A percentile compares a stretch with the other conserved stretches of the same genome.
These are phyloP conservation scores for Hemicentrotus pulcherrimus DNA, from an alignment of 35 echinoderm and acorn worm species.

Conservation along the genomic window DNA sequence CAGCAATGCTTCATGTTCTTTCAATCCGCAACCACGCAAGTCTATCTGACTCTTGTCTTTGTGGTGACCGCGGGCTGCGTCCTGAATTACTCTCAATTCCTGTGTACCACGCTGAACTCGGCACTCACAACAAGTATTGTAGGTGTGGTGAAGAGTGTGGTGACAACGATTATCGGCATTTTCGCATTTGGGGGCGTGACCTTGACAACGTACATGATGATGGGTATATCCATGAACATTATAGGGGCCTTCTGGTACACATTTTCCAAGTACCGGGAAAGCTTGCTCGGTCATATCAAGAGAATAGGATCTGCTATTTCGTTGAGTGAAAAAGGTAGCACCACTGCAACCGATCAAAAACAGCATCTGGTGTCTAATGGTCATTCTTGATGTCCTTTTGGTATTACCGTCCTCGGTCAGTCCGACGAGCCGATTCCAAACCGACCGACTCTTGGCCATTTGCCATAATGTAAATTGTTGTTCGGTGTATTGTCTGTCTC, in stretches of 20 bases:
- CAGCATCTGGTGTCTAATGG: neutral
- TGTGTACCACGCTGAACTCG: constrained; percentile 90
- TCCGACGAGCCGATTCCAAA: too few relatives aligned
- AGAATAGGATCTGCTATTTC: neutral
- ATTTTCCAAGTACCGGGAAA: constrained; percentile 74
- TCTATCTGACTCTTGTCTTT: constrained; percentile 49
- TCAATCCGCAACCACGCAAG: neutral
- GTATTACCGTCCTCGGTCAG: too few relatives aligned
- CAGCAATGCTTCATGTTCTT: neutral
- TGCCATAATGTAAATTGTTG: too few relatives aligned
- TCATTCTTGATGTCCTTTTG: too few relatives aligned
- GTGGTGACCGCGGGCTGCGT: constrained; percentile 71
- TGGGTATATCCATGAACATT: constrained; percentile 72
- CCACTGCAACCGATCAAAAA: neutral
- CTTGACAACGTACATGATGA: constrained; percentile 55
- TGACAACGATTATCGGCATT: constrained; percentile 74
- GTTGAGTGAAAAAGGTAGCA: neutral
- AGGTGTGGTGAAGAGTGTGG: constrained; percentile 78
- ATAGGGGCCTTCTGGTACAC: constrained; percentile 76
- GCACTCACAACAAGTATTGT: constrained; percentile 88
- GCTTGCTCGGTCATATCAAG: neutral
- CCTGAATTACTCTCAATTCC: constrained; percentile 86
- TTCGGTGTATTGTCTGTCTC: too few relatives aligned
- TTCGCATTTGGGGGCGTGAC: constrained; percentile 82
- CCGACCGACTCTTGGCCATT: too few relatives aligned